Base-by-base conservation (phyloP, 2,888 invertebrate species). In the Ischnus inquisitorius region DNA sequence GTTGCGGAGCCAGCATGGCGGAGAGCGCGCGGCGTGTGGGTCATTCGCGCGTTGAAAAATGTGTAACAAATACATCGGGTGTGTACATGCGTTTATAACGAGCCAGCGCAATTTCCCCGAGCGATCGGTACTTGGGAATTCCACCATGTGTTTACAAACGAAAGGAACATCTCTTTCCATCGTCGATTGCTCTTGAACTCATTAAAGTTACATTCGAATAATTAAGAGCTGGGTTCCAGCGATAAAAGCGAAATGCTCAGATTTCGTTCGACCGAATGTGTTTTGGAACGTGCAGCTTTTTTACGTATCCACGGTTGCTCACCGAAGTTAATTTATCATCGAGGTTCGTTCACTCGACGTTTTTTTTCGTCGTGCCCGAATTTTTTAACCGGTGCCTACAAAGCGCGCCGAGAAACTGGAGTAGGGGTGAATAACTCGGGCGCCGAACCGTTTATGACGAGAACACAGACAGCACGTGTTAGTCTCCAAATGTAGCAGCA, bases 11-110 rank as follows among this genome's bases (percentile, higher is more conserved):
- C n/a, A 8, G n/a, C 57, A 60, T 22, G 25, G 67, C 65, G 41
- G 48, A 19, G 43, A 3, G 39, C 22, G 41, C 39, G 22, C 72
- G 19, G 65, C 43, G 48, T n/a, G 60, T 67, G 62, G 68, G 64
- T 80, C 71, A 74, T 54, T 71, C 51, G 41, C 69, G 60, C 75
- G 67, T n/a, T 41, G 62, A 85, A 83, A 72, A 69, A 72, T 51
- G 3, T 46, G n/a, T 19, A 57, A 74, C 14, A 71, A 82, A 79
- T 79, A 83, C 76, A 79, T 22, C 79, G 25, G n/a, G 28, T 28
- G 5, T 28, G 2, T 6, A 4, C 22, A 14, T 28, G 54, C 54
- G 22, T 28, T 57, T 25, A 10, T 14, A 57, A 1, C 25, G 25
- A 14, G 5, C 57, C 57, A 6, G n/a, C 25, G 2, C 25, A 5